A percentile compares a stretch with the other conserved stretches of the same genome.
Evolutionary conservation across 2,888 invertebrate genomes (phyloP).

Genomic region (Calliphora vomitoria): DNA sequence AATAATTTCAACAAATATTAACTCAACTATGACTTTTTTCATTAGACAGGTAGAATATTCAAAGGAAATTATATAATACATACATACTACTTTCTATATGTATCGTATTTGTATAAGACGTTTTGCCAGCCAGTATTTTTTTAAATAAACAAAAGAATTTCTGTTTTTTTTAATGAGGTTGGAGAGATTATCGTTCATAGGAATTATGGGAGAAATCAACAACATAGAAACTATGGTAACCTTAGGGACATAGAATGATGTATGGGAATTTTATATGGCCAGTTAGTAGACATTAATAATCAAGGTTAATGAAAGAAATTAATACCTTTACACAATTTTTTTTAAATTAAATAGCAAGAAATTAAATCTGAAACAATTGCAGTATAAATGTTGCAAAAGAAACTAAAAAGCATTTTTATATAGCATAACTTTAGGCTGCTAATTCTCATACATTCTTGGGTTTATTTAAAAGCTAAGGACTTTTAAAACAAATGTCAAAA

Average conservation of each 20-base stretch:
- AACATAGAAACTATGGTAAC: background rate
- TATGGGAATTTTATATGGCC: too few relatives aligned
- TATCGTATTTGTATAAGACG: background rate
- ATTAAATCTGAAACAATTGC: too few relatives aligned
- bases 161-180: background rate
- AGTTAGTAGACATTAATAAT: background rate
- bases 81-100: background rate
- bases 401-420: too few relatives aligned
- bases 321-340: background rate
- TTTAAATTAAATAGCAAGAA: background rate
- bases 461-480: too few relatives aligned
- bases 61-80: slow-evolving; percentile 1
- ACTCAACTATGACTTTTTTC: slow-evolving; percentile 23
- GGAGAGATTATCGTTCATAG: slow-evolving; percentile 4
- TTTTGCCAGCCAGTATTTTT: background rate
- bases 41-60: background rate
- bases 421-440: too few relatives aligned
- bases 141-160: slow-evolving; percentile 12
- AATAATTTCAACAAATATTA: slow-evolving; percentile 39
- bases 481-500: too few relatives aligned
- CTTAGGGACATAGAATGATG: too few relatives aligned
- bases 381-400: too few relatives aligned
- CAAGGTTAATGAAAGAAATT: background rate
- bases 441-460: too few relatives aligned
- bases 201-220: background rate